Conservation (phyloP, 1,140 invertebrate species). For the Neuroterus valhalla region DNA sequence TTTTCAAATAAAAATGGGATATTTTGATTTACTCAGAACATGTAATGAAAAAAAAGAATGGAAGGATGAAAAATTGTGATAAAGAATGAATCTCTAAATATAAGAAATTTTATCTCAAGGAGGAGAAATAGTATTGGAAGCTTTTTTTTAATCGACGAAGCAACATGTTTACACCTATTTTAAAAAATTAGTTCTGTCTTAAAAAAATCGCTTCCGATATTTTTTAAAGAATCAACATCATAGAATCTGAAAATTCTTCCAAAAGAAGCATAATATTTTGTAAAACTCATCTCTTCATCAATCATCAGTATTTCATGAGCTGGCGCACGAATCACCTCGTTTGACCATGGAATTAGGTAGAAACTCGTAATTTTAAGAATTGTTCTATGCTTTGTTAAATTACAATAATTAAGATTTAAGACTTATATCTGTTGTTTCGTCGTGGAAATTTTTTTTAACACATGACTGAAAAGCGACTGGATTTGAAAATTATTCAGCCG, state of each 20-base stretch:
- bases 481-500: neutral
- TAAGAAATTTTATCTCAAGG: too few relatives aligned
- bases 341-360: constrained; percentile 44
- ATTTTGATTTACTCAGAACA: too few relatives aligned
- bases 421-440: neutral
- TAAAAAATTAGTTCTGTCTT: too few relatives aligned
- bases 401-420: neutral
- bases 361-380: constrained; percentile 3
- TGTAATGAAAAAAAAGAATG: too few relatives aligned
- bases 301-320: constrained; percentile 22
- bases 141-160: too few relatives aligned
- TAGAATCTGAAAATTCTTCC: neutral
- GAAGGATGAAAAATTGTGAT: too few relatives aligned
- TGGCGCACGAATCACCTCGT: constrained; percentile 43
- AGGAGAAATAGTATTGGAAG: too few relatives aligned
- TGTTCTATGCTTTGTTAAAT: neutral
- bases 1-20: too few relatives aligned
- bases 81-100: too few relatives aligned
- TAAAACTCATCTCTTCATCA: constrained; percentile 2
- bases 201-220: too few relatives aligned
- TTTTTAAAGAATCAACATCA: neutral
- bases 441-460: neutral
- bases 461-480: neutral
- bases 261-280: neutral
- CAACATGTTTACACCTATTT: too few relatives aligned